Evolutionary conservation across 92 coral and sea anemone species (phyloP), one percentile per base, ranked within the genome.

Genomic region (Porites evermanni): DNA sequence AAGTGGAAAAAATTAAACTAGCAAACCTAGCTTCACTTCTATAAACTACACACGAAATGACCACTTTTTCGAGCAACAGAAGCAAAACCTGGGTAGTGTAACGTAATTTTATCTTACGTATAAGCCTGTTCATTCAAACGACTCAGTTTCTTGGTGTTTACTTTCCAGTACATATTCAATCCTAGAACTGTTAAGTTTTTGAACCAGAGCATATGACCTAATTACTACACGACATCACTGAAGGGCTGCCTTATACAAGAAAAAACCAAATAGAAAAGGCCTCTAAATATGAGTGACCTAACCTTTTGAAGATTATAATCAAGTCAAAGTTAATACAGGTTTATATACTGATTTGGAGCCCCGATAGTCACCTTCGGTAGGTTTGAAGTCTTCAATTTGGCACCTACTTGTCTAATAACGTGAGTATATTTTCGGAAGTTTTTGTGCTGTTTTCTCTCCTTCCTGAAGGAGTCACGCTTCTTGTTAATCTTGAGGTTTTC

Each of bases 301-400:
- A 19, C 60, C 32, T 24, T 38, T 53, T 74, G 56, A 53, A 53
- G 78, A 74, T 74, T 53, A 74, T 64, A 58, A 81, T 81, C 86
- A 56, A 29, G 7, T 38, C 21, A 44, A 81, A 24, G 77, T 68
- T 53, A 68, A 54, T 80, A 80, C 75, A 67, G 68, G 56, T 70
- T 81, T 11, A 81, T 51, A 81, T 70, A 81, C 53, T 16, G 74
- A 79, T 53, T 52, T 52, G 19, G 6, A 6, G 66, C 52, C 69
- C 61, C 14, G 78, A 81, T 71, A 59, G 77, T 8, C 26, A 29
- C 32, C 44, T 6, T 63, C 77, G 86, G 86, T 32, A 13, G 67
- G 78, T 32, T 81, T 68, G 51, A 53, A 79, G 24, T 52, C 72
- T 79, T n/a, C 47, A 50, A 44, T 23, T 11, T 21, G 84, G 69